Evolutionary conservation across 2,113 vertebrate genomes (phyloP), one percentile per base, ranked within the genome.

Genomic region (Patagioenas fasciata): DNA sequence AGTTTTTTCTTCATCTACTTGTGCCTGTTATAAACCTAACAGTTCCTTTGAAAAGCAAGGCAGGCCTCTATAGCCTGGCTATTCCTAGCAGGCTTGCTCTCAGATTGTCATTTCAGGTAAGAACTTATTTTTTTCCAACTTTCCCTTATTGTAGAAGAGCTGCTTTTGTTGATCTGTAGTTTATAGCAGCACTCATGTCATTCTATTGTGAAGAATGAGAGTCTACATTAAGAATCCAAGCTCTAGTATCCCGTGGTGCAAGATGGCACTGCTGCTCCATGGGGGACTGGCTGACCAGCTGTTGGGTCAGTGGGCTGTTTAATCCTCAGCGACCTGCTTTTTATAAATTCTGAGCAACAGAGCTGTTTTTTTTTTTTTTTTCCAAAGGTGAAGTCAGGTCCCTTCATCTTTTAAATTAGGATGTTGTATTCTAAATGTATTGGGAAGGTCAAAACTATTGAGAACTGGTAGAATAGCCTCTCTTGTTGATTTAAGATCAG

Each of bases 381-480:
- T 15, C 31, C 62, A 87, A 69, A 80, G 40, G 67, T 88, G 54
- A 94, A 85, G 64, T 92, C 48, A 85, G 71, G 94, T 96, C 93
- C 88, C 91, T 95, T 96, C 42, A 75, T 69, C 50, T 89, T 82
- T 72, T 67, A 80, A 65, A 62, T 62, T 36, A 80, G 21, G 36
- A 54, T 10, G n/a, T 70, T 83, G 70, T 64, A 82, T 6, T 82
- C 42, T 81, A 64, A 51, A 56, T 51, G 19, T 51, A 11, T 70
- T 81, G 5, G 12, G 15, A 92, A 80, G 60, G 34, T 95, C 31
- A 79, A 24, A 71, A 62, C n/a, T 65, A 72, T 2, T 82, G 23
- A 71, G 28, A 91, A 57, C 57, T 73, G 57, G 13, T 87, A 79
- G 53, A 61, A 32, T 32, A 85, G 62, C 38, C 19, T 95, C 53